These are phyloP conservation scores for Cinclus mexicanus DNA, from an alignment of 2,113 vertebrate species.

Conservation along the genomic window DNA sequence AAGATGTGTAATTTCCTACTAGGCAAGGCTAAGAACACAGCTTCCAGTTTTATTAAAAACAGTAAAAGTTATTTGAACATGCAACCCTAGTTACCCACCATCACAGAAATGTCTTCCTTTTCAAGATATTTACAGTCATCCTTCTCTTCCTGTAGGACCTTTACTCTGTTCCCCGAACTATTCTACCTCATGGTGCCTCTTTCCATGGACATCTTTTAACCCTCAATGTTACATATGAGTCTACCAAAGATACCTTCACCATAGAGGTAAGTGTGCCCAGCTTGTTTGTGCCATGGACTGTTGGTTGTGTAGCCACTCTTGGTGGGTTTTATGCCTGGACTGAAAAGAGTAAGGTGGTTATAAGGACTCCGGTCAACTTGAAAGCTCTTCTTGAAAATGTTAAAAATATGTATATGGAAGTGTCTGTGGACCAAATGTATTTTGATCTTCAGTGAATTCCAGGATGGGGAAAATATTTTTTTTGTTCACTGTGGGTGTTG, in stretches of 20 bases:
- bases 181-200: conserved; percentile 99
- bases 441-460: neutral
- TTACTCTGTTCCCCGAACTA: conserved; percentile 96
- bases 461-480: neutral
- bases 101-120: neutral
- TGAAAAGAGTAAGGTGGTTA: neutral
- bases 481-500: neutral
- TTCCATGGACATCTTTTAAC: conserved; percentile 96
- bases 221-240: conserved; percentile 94
- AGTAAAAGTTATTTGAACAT: neutral
- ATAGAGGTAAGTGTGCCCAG: conserved; percentile 83
- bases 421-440: neutral
- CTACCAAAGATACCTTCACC: conserved; percentile 98
- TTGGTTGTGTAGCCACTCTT: neutral
- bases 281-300: fast-evolving
- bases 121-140: neutral
- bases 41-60: neutral
- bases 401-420: neutral
- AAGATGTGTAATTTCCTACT: neutral
- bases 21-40: neutral
- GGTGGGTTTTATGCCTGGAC: neutral
- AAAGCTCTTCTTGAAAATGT: neutral
- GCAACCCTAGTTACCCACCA: neutral
- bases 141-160: conserved; percentile 80
- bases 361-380: neutral